Percentiles rank a stretch among this genome's conserved stretches.
Conservation (phyloP, 2,888 invertebrate species). For the Galerucella pusilla region DNA sequence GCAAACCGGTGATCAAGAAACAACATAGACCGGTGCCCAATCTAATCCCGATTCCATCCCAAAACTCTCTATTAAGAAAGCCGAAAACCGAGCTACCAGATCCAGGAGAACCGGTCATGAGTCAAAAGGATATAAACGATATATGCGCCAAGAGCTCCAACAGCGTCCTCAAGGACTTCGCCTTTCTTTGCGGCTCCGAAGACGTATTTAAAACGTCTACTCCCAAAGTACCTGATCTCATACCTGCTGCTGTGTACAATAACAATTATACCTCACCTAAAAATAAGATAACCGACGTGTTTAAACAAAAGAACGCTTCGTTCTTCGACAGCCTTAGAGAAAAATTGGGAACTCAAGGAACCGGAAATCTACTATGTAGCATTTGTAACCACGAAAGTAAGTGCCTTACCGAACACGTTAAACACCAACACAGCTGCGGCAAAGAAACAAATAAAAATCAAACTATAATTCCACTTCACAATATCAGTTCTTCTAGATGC, state of each 20-base stretch:
- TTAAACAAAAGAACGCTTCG: conserved; percentile 77
- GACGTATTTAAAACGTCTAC: conserved; percentile 58
- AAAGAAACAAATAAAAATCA: conserved; percentile 54
- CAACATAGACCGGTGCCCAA: conserved; percentile 77
- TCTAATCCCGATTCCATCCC: conserved; percentile 74
- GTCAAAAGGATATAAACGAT: conserved; percentile 65
- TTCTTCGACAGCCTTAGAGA: conserved; percentile 87
- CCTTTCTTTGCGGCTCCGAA: conserved; percentile 65
- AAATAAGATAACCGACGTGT: conserved; percentile 52
- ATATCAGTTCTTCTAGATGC: conserved; percentile 80
- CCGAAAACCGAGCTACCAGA: conserved; percentile 42
- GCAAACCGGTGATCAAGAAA: conserved; percentile 55
- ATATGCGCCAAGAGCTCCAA: conserved; percentile 65
- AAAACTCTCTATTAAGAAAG: conserved; percentile 62
- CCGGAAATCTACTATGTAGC: conserved; percentile 75
- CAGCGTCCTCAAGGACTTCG: conserved; percentile 70
- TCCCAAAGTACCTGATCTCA: conserved; percentile 59
- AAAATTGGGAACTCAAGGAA: conserved; percentile 71
- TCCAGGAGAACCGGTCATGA: conserved; percentile 59
- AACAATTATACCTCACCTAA: conserved; percentile 45
- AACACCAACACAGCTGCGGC: conserved; percentile 79
- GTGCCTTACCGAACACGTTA: conserved; percentile 82
- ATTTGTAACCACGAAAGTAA: conserved; percentile 82
- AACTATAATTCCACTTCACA: conserved; percentile 61
- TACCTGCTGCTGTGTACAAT: conserved; percentile 53